phyloP scores from a whole-genome alignment of 2,888 invertebrate species.

The Euplexia lucipara region DNA sequence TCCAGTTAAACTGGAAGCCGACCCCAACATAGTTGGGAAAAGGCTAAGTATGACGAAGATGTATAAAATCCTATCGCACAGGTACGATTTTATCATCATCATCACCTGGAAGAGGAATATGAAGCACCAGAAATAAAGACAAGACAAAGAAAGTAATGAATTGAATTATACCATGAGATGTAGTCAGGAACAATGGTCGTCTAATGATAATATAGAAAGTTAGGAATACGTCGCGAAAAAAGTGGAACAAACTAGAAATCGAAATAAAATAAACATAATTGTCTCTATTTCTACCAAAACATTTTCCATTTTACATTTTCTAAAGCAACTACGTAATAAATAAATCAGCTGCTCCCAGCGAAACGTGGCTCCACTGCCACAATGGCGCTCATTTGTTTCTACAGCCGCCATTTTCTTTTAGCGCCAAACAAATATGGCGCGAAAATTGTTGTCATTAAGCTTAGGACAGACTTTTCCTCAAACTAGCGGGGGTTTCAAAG shows the following conservation, averaged over 20 bases:
- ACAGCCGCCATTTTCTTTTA: conserved; percentile 59
- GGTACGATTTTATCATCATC: too few relatives aligned
- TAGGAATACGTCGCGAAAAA: too few relatives aligned
- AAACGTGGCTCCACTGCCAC: conserved; percentile 47
- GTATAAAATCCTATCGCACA: too few relatives aligned
- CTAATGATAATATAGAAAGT: too few relatives aligned
- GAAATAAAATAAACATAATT: conserved; percentile 15
- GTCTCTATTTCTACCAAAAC: conserved; percentile 31
- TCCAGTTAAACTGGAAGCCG: too few relatives aligned
- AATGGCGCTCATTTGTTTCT: conserved; percentile 58
- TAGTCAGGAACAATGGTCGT: too few relatives aligned
- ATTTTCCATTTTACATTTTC: conserved; percentile 38
- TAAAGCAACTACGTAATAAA: conserved; percentile 54
- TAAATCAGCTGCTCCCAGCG: conserved; percentile 52
- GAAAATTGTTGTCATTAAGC: conserved; percentile 58
- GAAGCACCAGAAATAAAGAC: too few relatives aligned
- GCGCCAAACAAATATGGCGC: conserved; percentile 55
- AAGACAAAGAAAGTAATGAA: too few relatives aligned
- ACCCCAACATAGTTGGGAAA: too few relatives aligned
- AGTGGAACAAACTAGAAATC: background rate
- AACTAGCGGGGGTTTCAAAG: conserved; percentile 25
- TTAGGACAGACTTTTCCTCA: conserved; percentile 27
- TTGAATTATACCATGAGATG: too few relatives aligned
- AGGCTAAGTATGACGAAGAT: too few relatives aligned
- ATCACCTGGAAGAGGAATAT: too few relatives aligned